Conservation (phyloP, 2,888 invertebrate species). For the Conistra vaccinii region DNA sequence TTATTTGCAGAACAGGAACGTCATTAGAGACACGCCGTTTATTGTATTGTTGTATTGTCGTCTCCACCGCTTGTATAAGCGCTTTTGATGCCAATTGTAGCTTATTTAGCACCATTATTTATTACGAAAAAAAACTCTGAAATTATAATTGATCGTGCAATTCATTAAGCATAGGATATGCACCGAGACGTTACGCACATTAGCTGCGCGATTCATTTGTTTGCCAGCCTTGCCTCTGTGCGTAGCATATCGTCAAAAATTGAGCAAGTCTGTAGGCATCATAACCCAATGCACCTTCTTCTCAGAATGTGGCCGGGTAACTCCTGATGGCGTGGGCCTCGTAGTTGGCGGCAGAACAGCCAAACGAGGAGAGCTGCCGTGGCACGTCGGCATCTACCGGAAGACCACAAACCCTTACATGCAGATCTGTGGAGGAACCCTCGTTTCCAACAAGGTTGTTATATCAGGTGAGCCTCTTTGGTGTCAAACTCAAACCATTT, state of each 20-base stretch:
- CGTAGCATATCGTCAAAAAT: background rate
- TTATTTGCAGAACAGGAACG: no score
- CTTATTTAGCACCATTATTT: no score
- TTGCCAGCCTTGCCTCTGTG: no score
- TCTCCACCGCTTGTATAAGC: no score
- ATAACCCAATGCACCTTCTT: background rate
- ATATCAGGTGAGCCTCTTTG: slow-evolving; percentile 75
- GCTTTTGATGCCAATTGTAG: no score
- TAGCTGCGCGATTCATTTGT: background rate
- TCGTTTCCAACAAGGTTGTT: slow-evolving; percentile 81
- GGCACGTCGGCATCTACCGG: slow-evolving; percentile 90
- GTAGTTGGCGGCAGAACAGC: slow-evolving; percentile 76
- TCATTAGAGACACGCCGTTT: no score
- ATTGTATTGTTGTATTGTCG: no score
- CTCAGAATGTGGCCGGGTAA: slow-evolving; percentile 62
- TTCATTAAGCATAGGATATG: background rate
- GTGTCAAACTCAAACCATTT: background rate
- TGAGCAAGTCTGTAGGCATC: background rate
- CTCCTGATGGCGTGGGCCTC: slow-evolving; percentile 74
- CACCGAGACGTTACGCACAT: background rate
- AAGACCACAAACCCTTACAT: slow-evolving; percentile 80
- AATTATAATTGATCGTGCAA: no score
- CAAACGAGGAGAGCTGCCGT: slow-evolving; percentile 85
- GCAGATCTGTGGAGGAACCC: slow-evolving; percentile 90
- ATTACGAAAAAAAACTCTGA: no score